These are phyloP conservation scores for Lycorma delicatula DNA, from an alignment of 1,140 invertebrate genomes.

Conservation along the genomic window DNA sequence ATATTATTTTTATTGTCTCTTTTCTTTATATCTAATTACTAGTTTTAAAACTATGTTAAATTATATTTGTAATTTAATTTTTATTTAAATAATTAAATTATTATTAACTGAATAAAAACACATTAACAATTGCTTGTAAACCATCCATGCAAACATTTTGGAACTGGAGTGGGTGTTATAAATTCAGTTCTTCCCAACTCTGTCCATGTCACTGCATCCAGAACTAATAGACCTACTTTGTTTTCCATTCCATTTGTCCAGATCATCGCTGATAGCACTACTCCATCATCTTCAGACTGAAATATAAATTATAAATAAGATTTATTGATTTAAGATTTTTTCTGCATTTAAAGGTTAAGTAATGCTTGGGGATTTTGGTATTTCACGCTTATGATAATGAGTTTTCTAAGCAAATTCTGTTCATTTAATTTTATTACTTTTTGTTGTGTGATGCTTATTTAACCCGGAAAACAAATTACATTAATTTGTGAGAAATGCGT, in stretches of 20 bases:
- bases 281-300: conserved; percentile 64
- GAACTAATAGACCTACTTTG: conserved; percentile 54
- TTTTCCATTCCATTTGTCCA: conserved; percentile 50
- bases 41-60: not conserved
- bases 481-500: no score
- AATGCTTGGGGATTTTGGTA: no score
- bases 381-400: no score
- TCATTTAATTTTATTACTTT: no score
- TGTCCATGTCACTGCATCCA: conserved; percentile 55
- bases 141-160: conserved; percentile 76
- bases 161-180: conserved; percentile 56
- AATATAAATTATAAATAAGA: not conserved
- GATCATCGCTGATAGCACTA: conserved; percentile 58
- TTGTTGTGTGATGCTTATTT: no score
- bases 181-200: conserved; percentile 61
- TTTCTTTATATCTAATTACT: not conserved
- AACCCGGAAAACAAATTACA: no score
- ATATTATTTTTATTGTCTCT: not conserved
- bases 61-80: not conserved
- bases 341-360: no score
- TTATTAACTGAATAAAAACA: not conserved
- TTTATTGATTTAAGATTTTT: not conserved
- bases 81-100: not conserved
- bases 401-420: no score
- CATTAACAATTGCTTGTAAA: conserved; percentile 39